Conservation (phyloP, 53 echinoderm and acorn worm genomes). For the Crossaster papposus region DNA sequence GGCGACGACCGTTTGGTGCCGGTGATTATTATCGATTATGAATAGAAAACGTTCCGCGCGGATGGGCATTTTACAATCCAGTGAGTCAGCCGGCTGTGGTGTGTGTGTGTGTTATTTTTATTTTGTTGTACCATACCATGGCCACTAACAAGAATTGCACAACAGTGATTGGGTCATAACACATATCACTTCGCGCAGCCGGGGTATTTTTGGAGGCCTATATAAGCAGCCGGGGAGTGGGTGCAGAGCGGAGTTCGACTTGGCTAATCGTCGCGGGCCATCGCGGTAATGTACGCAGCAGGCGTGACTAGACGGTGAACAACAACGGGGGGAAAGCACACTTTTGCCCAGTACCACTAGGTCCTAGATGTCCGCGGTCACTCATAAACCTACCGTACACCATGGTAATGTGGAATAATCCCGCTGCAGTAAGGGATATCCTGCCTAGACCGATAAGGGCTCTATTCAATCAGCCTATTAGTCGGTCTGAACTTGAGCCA, state of each 20-base stretch:
- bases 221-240: conserved; percentile 24
- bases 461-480: conserved; percentile 4
- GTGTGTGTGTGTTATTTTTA: background rate
- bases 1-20: background rate
- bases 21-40: background rate
- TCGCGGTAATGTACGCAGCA: background rate
- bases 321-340: background rate
- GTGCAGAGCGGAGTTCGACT: background rate
- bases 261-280: background rate
- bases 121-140: conserved; percentile 21
- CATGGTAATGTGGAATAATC: conserved; percentile 38
- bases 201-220: conserved; percentile 60
- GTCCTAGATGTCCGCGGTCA: background rate
- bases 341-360: background rate
- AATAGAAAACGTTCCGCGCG: background rate
- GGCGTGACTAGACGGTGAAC: conserved; percentile 4
- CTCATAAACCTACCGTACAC: background rate
- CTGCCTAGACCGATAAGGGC: conserved; percentile 47
- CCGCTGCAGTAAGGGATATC: conserved; percentile 41
- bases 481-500: conserved; percentile 13
- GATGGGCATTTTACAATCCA: conserved; percentile 19
- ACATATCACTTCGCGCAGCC: conserved; percentile 32
- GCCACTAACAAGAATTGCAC: conserved; percentile 10
- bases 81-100: conserved; percentile 25
- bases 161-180: conserved; percentile 26